Evolutionary conservation across 2,888 invertebrate species (phyloP).

Genomic region (Cephus runcator): DNA sequence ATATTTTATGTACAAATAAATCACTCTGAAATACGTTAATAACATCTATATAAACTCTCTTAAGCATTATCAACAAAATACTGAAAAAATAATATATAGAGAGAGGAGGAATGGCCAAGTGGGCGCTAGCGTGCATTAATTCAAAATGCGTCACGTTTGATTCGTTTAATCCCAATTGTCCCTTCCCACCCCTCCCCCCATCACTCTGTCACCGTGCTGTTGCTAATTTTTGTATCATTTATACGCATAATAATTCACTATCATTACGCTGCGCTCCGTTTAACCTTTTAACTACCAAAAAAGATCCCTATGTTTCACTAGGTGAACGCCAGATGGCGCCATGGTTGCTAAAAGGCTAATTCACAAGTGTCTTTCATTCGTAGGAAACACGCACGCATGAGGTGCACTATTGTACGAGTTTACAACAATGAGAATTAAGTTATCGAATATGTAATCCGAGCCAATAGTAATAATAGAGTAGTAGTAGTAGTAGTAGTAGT

Average conservation of each 20-base stretch:
- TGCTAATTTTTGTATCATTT: background rate
- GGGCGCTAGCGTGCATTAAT: background rate
- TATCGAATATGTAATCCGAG: background rate
- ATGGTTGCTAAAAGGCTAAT: background rate
- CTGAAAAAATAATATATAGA: slow-evolving; percentile 43
- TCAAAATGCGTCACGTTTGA: background rate
- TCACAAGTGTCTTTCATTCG: background rate
- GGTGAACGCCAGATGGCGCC: no score
- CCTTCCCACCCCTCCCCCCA: background rate
- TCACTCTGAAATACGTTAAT: slow-evolving; percentile 42
- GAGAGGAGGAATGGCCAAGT: slow-evolving; percentile 10
- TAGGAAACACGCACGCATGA: background rate
- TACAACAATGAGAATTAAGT: background rate
- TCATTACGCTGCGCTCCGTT: background rate
- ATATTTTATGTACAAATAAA: slow-evolving; percentile 41
- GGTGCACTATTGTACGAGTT: background rate
- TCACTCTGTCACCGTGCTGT: background rate
- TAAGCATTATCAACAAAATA: slow-evolving; percentile 45
- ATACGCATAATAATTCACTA: background rate
- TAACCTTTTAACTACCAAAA: background rate
- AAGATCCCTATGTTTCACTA: no score
- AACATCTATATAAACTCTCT: slow-evolving; percentile 47
- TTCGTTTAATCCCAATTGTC: background rate
- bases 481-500: no score
- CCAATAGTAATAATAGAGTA: background rate